These are phyloP conservation scores for Lacerta viridis DNA, from an alignment of 2,797 vertebrate genomes.

Conservation along the genomic window DNA sequence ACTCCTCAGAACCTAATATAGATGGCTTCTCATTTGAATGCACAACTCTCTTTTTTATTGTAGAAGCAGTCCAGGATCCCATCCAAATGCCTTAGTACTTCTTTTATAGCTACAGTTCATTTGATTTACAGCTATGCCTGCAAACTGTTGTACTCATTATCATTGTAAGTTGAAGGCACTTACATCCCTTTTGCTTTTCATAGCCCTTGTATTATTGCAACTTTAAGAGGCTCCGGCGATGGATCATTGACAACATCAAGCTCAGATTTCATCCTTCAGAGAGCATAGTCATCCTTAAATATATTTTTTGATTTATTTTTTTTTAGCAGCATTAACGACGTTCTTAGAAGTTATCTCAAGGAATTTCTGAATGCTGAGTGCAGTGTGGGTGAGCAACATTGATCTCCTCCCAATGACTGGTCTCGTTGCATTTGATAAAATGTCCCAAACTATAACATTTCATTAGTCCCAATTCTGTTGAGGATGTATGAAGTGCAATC, in stretches of 20 bases:
- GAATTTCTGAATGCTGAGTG: conserved; percentile 39
- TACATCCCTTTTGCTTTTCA: conserved; percentile 67
- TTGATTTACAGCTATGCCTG: conserved; percentile 78
- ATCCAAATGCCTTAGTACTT: conserved; percentile 69
- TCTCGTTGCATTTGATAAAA: conserved; percentile 47
- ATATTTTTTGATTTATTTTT: neutral
- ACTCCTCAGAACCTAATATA: conserved; percentile 31
- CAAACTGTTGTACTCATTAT: conserved; percentile 77
- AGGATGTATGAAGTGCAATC: conserved; percentile 57
- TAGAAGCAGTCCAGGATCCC: conserved; percentile 59
- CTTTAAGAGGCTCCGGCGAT: conserved; percentile 70
- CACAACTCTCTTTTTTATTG: conserved; percentile 46
- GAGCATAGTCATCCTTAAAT: conserved; percentile 1
- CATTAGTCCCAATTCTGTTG: conserved; percentile 57
- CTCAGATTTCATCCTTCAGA: conserved; percentile 59
- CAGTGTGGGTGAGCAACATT: conserved; percentile 27
- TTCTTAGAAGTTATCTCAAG: conserved; percentile 41
- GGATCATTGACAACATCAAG: conserved; percentile 67
- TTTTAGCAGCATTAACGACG: conserved; percentile 32
- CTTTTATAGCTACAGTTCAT: conserved; percentile 74
- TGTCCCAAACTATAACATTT: conserved; percentile 47
- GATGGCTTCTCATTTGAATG: conserved; percentile 66
- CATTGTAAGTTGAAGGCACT: conserved; percentile 65
- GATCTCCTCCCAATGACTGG: conserved; percentile 37
- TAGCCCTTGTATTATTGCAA: conserved; percentile 61